A percentile compares a stretch with the other conserved stretches of the same genome.
phyloP scores from a whole-genome alignment of 2,888 invertebrate species.

The Habroteleia sp. region DNA sequence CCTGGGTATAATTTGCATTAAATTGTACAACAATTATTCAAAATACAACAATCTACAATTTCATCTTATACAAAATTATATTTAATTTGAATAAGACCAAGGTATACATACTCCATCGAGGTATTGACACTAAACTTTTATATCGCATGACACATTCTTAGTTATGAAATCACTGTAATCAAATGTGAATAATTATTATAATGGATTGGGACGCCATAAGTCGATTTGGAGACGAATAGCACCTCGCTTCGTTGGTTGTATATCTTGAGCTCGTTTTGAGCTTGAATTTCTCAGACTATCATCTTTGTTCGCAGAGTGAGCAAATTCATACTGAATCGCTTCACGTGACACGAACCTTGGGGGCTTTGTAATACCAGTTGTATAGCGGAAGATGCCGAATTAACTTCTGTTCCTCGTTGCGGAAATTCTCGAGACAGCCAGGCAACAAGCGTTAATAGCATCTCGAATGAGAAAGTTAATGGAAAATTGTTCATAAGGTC shows the following conservation, averaged over 20 bases:
- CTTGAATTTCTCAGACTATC: slow-evolving; percentile 56
- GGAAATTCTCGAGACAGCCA: slow-evolving; percentile 62
- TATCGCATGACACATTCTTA: background rate
- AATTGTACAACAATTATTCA: no score
- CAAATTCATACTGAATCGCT: slow-evolving; percentile 63
- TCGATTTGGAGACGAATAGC: slow-evolving; percentile 32
- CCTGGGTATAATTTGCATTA: no score
- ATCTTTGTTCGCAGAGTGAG: slow-evolving; percentile 48
- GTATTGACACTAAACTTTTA: no score
- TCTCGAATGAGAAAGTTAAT: slow-evolving; percentile 63
- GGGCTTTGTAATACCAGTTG: slow-evolving; percentile 62
- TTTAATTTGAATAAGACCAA: no score
- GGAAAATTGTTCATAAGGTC: slow-evolving; percentile 51
- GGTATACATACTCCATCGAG: no score
- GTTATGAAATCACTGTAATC: slow-evolving; percentile 20
- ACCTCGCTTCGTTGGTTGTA: slow-evolving; percentile 6
- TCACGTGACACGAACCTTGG: slow-evolving; percentile 63
- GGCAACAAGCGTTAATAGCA: slow-evolving; percentile 63
- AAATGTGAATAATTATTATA: slow-evolving; percentile 43
- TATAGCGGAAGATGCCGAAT: slow-evolving; percentile 62
- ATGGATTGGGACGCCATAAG: slow-evolving; percentile 31
- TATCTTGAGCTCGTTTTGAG: slow-evolving; percentile 42
- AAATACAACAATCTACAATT: no score
- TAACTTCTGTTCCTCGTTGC: slow-evolving; percentile 63
- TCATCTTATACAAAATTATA: no score